Conservation (phyloP, 2,113 vertebrate genomes). For the Tauraco erythrolophus region DNA sequence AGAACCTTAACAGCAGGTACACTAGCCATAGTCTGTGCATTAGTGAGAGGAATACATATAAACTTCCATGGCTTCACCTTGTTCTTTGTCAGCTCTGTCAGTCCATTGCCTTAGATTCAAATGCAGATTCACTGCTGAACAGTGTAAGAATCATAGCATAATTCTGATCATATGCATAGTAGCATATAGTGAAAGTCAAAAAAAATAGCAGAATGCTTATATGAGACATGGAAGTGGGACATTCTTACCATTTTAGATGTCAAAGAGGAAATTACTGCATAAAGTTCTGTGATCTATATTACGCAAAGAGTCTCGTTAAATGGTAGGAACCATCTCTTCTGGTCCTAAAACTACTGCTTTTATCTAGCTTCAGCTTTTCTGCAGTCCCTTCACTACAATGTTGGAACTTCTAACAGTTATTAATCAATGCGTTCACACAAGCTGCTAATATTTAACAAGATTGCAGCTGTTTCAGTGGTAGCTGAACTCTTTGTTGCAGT, state of each 20-base stretch:
- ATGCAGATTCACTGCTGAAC: background rate
- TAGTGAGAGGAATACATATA: background rate
- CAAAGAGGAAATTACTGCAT: background rate
- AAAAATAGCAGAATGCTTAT: background rate
- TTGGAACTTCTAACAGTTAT: background rate
- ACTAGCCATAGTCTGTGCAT: background rate
- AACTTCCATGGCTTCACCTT: background rate
- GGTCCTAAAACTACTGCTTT: background rate
- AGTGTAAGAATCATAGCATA: background rate
- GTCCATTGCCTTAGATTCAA: background rate
- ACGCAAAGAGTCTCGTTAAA: background rate
- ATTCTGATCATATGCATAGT: background rate
- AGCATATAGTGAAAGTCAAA: background rate
- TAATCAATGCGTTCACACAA: background rate
- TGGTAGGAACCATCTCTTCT: background rate
- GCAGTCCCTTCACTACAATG: background rate
- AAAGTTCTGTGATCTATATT: background rate
- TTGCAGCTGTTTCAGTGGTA: background rate
- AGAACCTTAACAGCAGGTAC: background rate
- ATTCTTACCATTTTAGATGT: background rate
- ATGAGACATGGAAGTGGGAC: background rate
- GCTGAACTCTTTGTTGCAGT: background rate
- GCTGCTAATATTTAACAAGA: background rate
- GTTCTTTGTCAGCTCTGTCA: background rate
- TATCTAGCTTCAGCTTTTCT: background rate